Conservation (phyloP, 2,888 invertebrate species). For the Callinectes sapidus region DNA sequence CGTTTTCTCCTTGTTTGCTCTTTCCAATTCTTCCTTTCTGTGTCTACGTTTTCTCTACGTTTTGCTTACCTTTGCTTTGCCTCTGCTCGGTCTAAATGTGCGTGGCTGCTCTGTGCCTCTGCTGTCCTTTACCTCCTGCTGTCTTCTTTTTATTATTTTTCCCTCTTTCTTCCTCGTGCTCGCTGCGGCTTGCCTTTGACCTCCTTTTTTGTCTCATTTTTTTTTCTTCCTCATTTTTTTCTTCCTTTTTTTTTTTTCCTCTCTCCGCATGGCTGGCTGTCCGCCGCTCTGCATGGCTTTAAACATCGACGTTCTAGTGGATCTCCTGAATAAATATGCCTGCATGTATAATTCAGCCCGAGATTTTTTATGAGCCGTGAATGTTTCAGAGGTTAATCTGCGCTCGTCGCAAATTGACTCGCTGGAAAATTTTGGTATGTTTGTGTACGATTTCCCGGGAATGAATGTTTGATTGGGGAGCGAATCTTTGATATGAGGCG, state of each 20-base stretch:
- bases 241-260: not conserved
- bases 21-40: not conserved
- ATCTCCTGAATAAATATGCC: conserved; percentile 14
- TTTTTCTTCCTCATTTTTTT: not conserved
- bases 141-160: not conserved
- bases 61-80: not conserved
- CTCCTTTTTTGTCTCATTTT: not conserved
- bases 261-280: not conserved
- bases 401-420: conserved; percentile 12
- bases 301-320: not conserved
- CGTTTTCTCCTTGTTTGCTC: not conserved
- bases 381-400: conserved; percentile 17
- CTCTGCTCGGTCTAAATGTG: not conserved
- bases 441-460: not conserved
- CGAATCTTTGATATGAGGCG: not conserved
- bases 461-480: not conserved
- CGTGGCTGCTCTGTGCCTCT: not conserved
- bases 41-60: conserved; percentile 1
- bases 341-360: conserved; percentile 8
- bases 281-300: conserved; percentile 18
- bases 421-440: not conserved
- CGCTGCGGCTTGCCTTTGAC: not conserved
- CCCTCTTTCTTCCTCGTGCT: conserved; percentile 16
- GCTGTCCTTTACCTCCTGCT: not conserved
- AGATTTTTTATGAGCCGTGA: conserved; percentile 28